Conservation (phyloP, 1,140 invertebrate genomes). For the Hylaeus volcanicus region DNA sequence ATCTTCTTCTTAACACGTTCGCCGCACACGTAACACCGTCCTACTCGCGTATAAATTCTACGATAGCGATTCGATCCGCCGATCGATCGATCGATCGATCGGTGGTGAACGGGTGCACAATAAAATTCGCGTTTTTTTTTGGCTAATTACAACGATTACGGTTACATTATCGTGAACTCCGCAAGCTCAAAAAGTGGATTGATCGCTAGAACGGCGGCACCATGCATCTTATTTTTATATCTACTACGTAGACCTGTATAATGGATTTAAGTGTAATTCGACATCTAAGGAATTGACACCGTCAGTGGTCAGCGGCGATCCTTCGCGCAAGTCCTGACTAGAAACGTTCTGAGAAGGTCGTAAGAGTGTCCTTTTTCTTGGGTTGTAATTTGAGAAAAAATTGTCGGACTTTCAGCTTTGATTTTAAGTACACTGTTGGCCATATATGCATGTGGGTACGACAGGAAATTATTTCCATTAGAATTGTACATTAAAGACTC, state of each 20-base stretch:
- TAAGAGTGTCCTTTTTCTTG: not conserved
- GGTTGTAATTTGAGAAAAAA: not conserved
- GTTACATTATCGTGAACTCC: slow-evolving; percentile 28
- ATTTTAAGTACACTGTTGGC: not conserved
- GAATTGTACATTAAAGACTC: no score
- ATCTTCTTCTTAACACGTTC: slow-evolving; percentile 46
- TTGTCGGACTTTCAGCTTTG: not conserved
- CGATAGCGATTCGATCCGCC: slow-evolving; percentile 42
- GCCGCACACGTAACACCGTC: slow-evolving; percentile 58
- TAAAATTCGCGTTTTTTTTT: slow-evolving; percentile 26
- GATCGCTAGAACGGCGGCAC: slow-evolving; percentile 61
- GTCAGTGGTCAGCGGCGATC: slow-evolving; percentile 36
- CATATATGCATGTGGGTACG: not conserved
- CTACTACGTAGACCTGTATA: slow-evolving; percentile 57
- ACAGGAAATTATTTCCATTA: no score
- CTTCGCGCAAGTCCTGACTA: slow-evolving; percentile 55
- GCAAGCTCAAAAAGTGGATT: slow-evolving; percentile 56
- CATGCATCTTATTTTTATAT: slow-evolving; percentile 58
- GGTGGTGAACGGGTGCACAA: slow-evolving; percentile 30
- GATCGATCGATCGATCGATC: not conserved
- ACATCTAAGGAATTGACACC: slow-evolving; percentile 55
- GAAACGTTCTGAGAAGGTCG: slow-evolving; percentile 52
- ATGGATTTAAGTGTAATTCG: slow-evolving; percentile 52
- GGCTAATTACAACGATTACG: slow-evolving; percentile 29
- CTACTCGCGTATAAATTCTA: slow-evolving; percentile 60